Percentiles rank a stretch among this genome's conserved stretches.
These are phyloP conservation scores for Apis cerana DNA, from an alignment of 1,140 invertebrate species.

Conservation along the genomic window DNA sequence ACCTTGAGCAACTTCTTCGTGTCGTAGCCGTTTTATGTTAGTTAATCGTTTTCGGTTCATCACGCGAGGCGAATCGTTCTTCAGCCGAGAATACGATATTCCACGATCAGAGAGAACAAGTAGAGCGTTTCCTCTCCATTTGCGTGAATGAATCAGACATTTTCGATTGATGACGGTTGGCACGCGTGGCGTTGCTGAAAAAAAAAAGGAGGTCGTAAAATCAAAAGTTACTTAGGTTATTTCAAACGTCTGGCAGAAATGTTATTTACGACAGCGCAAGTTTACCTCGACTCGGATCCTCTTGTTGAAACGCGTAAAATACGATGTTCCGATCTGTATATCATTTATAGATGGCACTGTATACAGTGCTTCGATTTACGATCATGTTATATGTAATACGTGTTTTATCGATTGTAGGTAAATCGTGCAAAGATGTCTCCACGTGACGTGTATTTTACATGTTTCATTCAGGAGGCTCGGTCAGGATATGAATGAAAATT, in stretches of 20 bases:
- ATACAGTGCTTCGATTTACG: background rate
- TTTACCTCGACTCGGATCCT: background rate
- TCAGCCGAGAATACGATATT: background rate
- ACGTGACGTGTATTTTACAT: too few relatives aligned
- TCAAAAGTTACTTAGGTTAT: background rate
- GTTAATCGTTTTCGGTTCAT: background rate
- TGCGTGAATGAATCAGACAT: constrained; percentile 4
- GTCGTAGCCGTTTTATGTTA: background rate
- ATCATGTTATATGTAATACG: background rate
- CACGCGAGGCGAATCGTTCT: background rate
- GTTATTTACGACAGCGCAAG: background rate
- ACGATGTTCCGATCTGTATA: background rate
- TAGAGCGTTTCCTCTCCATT: background rate
- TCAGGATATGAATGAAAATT: constrained; percentile 31
- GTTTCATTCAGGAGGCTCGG: constrained; percentile 19
- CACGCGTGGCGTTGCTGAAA: background rate
- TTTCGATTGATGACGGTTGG: background rate
- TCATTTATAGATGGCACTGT: background rate
- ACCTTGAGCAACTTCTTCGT: background rate
- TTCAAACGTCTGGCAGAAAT: background rate
- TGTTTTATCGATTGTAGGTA: background rate
- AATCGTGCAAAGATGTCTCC: too few relatives aligned
- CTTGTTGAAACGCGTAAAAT: background rate
- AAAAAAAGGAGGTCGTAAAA: background rate
- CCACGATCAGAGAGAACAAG: background rate